Evolutionary conservation across 2,797 vertebrate genomes (phyloP), one percentile per base, ranked within the genome.

Genomic region (Ispidina lecontei): DNA sequence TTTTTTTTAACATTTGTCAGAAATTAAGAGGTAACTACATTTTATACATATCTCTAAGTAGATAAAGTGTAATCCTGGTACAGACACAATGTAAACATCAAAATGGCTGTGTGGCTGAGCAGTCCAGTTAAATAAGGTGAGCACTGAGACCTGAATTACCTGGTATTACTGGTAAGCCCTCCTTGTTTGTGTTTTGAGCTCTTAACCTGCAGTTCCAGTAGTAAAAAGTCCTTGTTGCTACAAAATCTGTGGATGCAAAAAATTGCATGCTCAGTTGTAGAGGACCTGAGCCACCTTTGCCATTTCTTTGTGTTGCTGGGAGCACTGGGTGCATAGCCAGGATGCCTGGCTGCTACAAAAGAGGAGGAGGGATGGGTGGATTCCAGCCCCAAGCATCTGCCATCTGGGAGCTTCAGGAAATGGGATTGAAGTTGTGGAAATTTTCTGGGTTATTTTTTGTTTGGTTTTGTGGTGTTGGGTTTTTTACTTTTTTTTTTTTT

Each of bases 381-480:
- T 91, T 94, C 52, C 86, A 84, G 83, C 44, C 33, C 29, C 44
- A 83, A 83, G 49, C 83, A 59, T 86, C 54, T 91, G 87, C 82
- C 76, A 71, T 92, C 73, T 86, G 83, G 23, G 73, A 92, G 55
- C 47, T 84, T 90, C 88, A 88, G 93, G 90, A 95, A 96, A 63
- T 73, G 60, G 76, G 65, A 71, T 10, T 92, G 65, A 33, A 88
- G 39, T 56, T 81, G 55, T 81, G 77, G 83, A 94, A 94, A 78
- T 7, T 89, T 92, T 59, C 29, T 68, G 63, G 6, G 10, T 13
- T 13, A 14, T 11, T 41, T 4, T 4, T n/a, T 25, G 25, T 17
- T 31, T 28, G 35, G 10, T 9, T 13, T 15, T 28, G 35, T 28
- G 31, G 33, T 21, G 49, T 28, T 51, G 49, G 15, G 15, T 28